phyloP scores from a whole-genome alignment of 2,888 invertebrate species.

The Melanostoma scalare region DNA sequence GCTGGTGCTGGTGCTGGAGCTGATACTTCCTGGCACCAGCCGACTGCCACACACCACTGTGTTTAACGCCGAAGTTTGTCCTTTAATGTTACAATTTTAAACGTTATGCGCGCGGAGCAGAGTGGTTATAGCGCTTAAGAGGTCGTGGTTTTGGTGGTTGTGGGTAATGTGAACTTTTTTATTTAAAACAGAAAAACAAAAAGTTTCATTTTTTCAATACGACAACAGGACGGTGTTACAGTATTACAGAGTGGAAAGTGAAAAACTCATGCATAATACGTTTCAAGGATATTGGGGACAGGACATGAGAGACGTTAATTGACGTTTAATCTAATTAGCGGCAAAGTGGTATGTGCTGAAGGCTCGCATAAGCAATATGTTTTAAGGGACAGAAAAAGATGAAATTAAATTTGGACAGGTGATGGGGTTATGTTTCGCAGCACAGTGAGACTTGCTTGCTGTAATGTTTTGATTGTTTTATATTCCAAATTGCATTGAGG shows the following conservation, averaged over 20 bases:
- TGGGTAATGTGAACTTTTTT: constrained; percentile 40
- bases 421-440: no score
- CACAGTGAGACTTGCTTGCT: no score
- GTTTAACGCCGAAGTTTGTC: constrained; percentile 59
- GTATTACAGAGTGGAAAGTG: constrained; percentile 33
- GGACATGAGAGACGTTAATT: constrained; percentile 31
- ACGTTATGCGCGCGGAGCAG: constrained; percentile 16
- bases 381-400: background rate
- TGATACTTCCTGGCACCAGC: background rate
- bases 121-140: constrained; percentile 40
- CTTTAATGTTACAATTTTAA: constrained; percentile 50
- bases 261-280: constrained; percentile 2
- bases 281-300: constrained; percentile 20
- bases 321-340: constrained; percentile 59
- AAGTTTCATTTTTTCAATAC: constrained; percentile 59
- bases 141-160: constrained; percentile 53
- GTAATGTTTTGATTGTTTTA: no score
- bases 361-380: background rate
- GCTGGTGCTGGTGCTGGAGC: constrained; percentile 34
- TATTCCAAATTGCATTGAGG: no score
- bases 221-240: constrained; percentile 34
- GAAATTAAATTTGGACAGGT: no score
- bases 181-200: background rate
- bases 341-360: constrained; percentile 12
- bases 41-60: constrained; percentile 39